Base-by-base conservation (phyloP, 2,888 invertebrate genomes). In the Dolichomitus sp. region DNA sequence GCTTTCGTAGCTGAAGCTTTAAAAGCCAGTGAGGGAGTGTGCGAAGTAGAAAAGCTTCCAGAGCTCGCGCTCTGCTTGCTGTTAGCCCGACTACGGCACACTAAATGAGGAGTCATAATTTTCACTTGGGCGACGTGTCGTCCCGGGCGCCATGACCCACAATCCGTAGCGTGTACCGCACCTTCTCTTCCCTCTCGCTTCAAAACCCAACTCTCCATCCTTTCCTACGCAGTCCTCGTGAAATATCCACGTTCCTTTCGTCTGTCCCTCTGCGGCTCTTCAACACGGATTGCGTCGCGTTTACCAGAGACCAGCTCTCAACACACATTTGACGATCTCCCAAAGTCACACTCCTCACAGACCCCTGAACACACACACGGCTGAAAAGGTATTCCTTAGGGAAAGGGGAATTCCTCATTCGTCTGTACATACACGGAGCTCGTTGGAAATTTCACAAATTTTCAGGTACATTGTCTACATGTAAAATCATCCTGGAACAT, bases 71-170 rank as follows among this genome's bases (percentile, higher is more conserved):
- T 61, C 65, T 42, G 33, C 65, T 65, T 33, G 70, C 37, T 76
- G 66, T 33, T 59, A 73, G 61, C 77, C 37, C 59, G 75, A 72
- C 81, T 81, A 84, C 83, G 84, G 81, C 70, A 86, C 87, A 85
- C 84, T 88, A 90, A 91, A 92, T 90, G 91, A 92, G 89, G 86
- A 91, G 90, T 90, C 91, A 90, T 92, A 91, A 92, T 92, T 92
- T 88, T 90, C 89, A 88, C 88, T 83, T 83, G 82, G 85, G 83
- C 87, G 88, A 89, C 89, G 83, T 85, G 90, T 89, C 89, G 88
- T 86, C 85, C 86, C 42, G 54, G 48, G 79, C 72, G 79, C 85
- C 87, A 83, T 87, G 86, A 88, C 88, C 88, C 85, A 87, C 88
- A 89, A 90, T 90, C 87, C 85, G 81, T 76, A 68, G 77, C 72